phyloP scores from a whole-genome alignment of 2,113 vertebrate genomes.

The Pteronura brasiliensis region DNA sequence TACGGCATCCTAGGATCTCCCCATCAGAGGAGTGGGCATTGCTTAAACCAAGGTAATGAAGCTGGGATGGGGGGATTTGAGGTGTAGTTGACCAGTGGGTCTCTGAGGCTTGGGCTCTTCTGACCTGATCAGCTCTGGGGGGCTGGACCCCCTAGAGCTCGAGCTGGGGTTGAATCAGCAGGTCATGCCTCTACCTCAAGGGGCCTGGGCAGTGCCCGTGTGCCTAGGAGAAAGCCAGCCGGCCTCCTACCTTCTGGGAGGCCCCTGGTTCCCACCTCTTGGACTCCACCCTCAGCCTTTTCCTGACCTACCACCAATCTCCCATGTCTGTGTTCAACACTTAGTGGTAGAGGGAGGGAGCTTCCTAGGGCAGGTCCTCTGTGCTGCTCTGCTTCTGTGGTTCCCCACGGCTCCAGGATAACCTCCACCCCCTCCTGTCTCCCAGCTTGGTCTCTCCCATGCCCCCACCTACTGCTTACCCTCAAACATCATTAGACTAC shows the following conservation, averaged over 20 bases:
- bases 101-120: not conserved
- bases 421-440: not conserved
- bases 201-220: not conserved
- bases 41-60: not conserved
- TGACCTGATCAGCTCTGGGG: not conserved
- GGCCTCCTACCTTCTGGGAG: not conserved
- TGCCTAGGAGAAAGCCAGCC: rapidly evolving
- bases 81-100: not conserved
- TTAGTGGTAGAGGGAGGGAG: not conserved
- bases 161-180: not conserved
- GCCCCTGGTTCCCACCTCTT: not conserved
- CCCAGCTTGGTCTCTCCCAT: rapidly evolving
- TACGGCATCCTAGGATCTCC: not conserved
- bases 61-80: not conserved
- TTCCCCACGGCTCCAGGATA: rapidly evolving
- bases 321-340: not conserved
- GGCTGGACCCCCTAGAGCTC: not conserved
- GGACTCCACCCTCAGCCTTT: not conserved
- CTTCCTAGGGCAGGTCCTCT: not conserved
- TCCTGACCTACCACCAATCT: not conserved
- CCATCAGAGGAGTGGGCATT: not conserved
- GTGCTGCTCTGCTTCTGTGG: not conserved
- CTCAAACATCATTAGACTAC: not conserved
- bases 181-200: not conserved
- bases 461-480: not conserved